Percentiles rank a stretch among this genome's conserved stretches.
Conservation (phyloP, 2,888 invertebrate species). For the Strigamia crassipes region DNA sequence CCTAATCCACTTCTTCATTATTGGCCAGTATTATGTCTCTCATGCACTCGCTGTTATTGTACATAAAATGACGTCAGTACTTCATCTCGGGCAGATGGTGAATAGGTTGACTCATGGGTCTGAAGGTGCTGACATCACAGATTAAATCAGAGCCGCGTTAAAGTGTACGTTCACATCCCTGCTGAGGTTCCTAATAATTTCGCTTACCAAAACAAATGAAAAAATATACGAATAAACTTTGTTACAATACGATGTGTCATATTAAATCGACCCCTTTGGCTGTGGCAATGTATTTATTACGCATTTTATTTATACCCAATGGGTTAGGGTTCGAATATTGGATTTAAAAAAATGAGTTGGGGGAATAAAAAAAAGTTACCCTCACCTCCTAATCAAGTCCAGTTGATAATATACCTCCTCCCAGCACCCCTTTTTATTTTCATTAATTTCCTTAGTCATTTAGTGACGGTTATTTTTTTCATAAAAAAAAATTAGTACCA, state of each 20-base stretch:
- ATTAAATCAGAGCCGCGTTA: slow-evolving; percentile 33
- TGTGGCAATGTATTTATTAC: not conserved
- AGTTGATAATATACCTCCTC: slow-evolving; percentile 21
- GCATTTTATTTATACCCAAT: slow-evolving; percentile 36
- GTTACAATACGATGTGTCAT: not conserved
- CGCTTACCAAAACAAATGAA: not conserved
- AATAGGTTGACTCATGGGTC: slow-evolving; percentile 42
- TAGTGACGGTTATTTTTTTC: slow-evolving; percentile 35
- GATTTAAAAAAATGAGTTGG: slow-evolving; percentile 20
- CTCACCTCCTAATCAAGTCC: slow-evolving; percentile 27
- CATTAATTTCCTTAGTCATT: slow-evolving; percentile 40
- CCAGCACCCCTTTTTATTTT: slow-evolving; percentile 11
- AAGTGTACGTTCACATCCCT: not conserved
- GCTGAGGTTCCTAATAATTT: not conserved
- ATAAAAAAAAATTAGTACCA: slow-evolving; percentile 28
- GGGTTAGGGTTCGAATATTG: slow-evolving; percentile 20
- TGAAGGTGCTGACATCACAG: slow-evolving; percentile 40
- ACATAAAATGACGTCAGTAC: slow-evolving; percentile 27
- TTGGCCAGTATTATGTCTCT: slow-evolving; percentile 39
- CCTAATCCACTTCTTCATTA: slow-evolving; percentile 42
- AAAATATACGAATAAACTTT: not conserved
- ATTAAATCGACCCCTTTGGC: not conserved
- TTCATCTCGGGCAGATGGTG: slow-evolving; percentile 33
- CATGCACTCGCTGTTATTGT: slow-evolving; percentile 19
- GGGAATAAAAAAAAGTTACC: slow-evolving; percentile 16